phyloP scores from a whole-genome alignment of 2,888 invertebrate genomes.

The Pantelozetes paolii region DNA sequence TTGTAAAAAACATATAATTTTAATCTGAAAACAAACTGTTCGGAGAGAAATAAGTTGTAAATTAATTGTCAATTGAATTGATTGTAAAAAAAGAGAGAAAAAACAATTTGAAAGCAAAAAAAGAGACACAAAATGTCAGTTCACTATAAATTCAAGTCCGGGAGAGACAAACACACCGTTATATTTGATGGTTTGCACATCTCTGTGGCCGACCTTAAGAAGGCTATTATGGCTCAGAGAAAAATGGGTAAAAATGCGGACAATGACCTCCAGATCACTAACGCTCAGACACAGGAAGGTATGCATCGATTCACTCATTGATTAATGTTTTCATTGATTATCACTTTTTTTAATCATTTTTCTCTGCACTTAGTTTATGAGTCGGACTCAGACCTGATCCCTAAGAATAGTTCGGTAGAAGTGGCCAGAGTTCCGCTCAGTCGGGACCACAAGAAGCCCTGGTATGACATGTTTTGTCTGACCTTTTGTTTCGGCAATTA shows the following conservation, averaged over 20 bases:
- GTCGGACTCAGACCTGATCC: slow-evolving; percentile 83
- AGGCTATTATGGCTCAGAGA: slow-evolving; percentile 89
- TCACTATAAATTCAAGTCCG: slow-evolving; percentile 97
- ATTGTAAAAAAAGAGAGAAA: background rate
- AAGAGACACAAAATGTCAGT: slow-evolving; percentile 68
- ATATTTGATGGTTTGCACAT: slow-evolving; percentile 96
- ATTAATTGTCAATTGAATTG: too few relatives aligned
- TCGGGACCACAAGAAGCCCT: slow-evolving; percentile 31
- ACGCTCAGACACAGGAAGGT: slow-evolving; percentile 97
- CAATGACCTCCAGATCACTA: slow-evolving; percentile 92
- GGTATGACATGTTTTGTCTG: slow-evolving; percentile 1
- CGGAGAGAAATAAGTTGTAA: too few relatives aligned
- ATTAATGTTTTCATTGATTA: slow-evolving; percentile 13
- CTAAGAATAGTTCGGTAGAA: slow-evolving; percentile 93
- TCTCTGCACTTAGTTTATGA: slow-evolving; percentile 69
- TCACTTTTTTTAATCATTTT: slow-evolving; percentile 44
- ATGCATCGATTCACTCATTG: slow-evolving; percentile 49
- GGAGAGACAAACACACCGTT: slow-evolving; percentile 89
- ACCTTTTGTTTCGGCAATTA: background rate
- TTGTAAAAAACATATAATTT: too few relatives aligned
- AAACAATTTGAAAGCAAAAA: background rate
- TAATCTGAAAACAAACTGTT: too few relatives aligned
- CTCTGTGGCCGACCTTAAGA: slow-evolving; percentile 89
- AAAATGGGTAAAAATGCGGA: slow-evolving; percentile 87
- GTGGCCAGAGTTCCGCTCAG: slow-evolving; percentile 77